Evolutionary conservation across 2,888 invertebrate species (phyloP).

Genomic region (Tetranychus truncatus): DNA sequence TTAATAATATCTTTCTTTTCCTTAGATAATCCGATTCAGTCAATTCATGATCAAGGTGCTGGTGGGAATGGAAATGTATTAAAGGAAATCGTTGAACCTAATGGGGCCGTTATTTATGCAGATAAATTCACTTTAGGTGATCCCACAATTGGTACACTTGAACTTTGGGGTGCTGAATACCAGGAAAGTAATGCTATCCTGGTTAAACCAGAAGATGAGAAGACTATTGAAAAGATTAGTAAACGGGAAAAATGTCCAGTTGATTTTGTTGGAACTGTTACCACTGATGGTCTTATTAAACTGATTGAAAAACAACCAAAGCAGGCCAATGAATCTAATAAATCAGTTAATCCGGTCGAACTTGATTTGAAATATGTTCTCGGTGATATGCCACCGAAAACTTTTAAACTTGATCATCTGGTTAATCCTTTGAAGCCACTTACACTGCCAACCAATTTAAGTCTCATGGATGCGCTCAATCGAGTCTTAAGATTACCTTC

Average conservation of each 20-base stretch:
- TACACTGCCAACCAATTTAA: constrained; percentile 33
- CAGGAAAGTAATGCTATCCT: constrained; percentile 86
- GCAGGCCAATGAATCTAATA: constrained; percentile 12
- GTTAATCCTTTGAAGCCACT: constrained; percentile 34
- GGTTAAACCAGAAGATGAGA: constrained; percentile 47
- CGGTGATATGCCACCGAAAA: constrained; percentile 65
- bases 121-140: constrained; percentile 76
- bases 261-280: constrained; percentile 76
- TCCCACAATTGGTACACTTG: constrained; percentile 74
- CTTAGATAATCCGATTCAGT: constrained; percentile 53
- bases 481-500: constrained; percentile 63
- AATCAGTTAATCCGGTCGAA: constrained; percentile 51
- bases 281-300: constrained; percentile 53
- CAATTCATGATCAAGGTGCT: constrained; percentile 97
- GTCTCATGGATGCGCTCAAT: constrained; percentile 49
- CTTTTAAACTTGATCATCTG: constrained; percentile 44
- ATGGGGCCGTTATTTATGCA: constrained; percentile 73
- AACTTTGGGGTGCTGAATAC: constrained; percentile 96
- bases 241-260: constrained; percentile 76
- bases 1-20: neutral
- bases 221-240: constrained; percentile 50
- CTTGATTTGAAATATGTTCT: constrained; percentile 70
- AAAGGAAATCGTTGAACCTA: constrained; percentile 86
- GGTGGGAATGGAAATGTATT: constrained; percentile 88
- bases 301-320: constrained; percentile 20